Conservation (phyloP, 2,888 invertebrate species). For the Nemotelus pantherinus region DNA sequence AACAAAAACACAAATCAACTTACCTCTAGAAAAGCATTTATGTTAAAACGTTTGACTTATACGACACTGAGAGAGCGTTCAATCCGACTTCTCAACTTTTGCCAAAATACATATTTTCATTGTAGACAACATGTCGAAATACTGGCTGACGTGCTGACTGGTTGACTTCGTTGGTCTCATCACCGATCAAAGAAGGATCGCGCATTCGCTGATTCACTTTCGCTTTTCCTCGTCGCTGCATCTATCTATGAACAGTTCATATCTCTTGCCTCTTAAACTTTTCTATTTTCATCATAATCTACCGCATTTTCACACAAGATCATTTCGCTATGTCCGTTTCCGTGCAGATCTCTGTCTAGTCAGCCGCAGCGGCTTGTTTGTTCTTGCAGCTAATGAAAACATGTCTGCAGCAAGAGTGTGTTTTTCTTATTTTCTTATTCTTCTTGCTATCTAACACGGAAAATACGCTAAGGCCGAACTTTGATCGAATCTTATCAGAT, state of each 20-base stretch:
- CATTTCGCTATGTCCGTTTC: not conserved
- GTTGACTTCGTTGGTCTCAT: constrained; percentile 20
- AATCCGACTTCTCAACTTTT: constrained; percentile 17
- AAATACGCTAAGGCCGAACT: not conserved
- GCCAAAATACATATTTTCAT: constrained; percentile 16
- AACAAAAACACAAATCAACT: constrained; percentile 36
- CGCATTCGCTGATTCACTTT: not conserved
- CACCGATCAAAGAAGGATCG: constrained; percentile 4
- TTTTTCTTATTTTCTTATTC: not conserved
- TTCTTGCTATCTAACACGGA: no score
- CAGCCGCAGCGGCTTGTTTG: no score
- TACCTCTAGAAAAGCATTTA: constrained; percentile 38
- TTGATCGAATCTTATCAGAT: constrained; percentile 28
- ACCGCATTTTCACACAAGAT: constrained; percentile 19
- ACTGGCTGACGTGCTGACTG: constrained; percentile 8
- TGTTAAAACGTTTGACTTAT: constrained; percentile 21
- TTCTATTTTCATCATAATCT: not conserved
- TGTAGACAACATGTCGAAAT: constrained; percentile 34
- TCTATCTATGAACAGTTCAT: not conserved
- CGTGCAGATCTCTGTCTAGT: not conserved
- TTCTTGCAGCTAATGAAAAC: no score
- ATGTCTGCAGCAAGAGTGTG: not conserved
- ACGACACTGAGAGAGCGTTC: not conserved
- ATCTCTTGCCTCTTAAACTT: constrained; percentile 1
- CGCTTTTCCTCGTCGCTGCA: constrained; percentile 8